phyloP scores from a whole-genome alignment of 2,113 vertebrate species.

The Lasiurus borealis region DNA sequence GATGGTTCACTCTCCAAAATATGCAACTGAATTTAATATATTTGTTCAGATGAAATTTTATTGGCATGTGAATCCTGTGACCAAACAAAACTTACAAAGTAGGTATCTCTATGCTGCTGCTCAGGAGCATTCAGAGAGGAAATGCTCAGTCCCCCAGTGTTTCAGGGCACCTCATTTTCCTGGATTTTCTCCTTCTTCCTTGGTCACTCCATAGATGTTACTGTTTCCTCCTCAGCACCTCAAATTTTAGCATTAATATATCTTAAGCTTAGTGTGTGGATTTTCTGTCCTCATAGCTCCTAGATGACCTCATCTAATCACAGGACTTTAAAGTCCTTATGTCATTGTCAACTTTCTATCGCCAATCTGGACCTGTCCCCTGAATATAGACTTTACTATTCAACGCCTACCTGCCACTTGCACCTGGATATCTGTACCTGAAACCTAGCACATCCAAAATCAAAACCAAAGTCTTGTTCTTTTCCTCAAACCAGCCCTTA shows the following conservation, averaged over 20 bases:
- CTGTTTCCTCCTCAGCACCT: background rate
- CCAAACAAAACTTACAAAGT: background rate
- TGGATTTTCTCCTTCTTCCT: background rate
- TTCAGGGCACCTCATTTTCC: background rate
- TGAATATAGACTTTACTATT: background rate
- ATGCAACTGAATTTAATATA: background rate
- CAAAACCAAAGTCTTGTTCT: background rate
- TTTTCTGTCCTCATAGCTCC: background rate
- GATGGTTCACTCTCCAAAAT: conserved; percentile 4
- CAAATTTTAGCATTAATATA: background rate
- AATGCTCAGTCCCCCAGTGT: background rate
- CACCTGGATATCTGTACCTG: background rate
- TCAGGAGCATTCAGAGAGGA: background rate
- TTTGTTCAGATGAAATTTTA: background rate
- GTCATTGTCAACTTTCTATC: background rate
- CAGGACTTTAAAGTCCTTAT: background rate
- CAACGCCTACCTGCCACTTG: background rate
- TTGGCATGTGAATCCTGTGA: background rate
- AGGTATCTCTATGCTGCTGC: background rate
- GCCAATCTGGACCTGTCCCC: background rate
- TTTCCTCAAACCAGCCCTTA: background rate
- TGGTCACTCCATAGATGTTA: background rate
- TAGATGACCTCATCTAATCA: background rate
- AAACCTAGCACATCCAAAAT: background rate
- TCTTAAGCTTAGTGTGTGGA: background rate